phyloP scores from a whole-genome alignment of 2,113 vertebrate genomes.

The Sardina pilchardus region DNA sequence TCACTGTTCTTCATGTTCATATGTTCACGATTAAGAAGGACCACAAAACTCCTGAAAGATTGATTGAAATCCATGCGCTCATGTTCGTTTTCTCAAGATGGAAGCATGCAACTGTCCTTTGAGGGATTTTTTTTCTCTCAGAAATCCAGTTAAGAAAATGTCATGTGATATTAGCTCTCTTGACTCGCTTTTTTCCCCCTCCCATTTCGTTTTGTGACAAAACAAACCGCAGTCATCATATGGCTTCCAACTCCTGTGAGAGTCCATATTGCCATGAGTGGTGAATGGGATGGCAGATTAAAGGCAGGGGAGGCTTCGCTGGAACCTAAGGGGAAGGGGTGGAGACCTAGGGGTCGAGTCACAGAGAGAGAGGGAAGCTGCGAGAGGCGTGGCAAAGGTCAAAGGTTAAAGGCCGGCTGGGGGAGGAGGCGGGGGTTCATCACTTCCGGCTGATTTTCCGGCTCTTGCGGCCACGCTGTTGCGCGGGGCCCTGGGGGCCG shows the following conservation, averaged over 20 bases:
- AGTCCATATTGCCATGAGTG: conserved; percentile 82
- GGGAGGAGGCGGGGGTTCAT: not conserved
- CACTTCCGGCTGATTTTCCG: conserved; percentile 91
- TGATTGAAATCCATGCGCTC: conserved; percentile 75
- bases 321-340: conserved; percentile 45
- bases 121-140: conserved; percentile 50
- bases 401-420: conserved; percentile 18
- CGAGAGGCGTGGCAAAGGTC: conserved; percentile 56
- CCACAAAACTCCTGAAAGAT: conserved; percentile 58
- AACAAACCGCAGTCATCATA: conserved; percentile 74
- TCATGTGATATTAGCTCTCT: conserved; percentile 8
- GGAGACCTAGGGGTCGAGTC: conserved; percentile 27
- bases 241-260: conserved; percentile 98
- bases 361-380: conserved; percentile 31
- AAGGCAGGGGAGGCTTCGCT: conserved; percentile 57
- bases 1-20: conserved; percentile 31
- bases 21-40: conserved; percentile 33
- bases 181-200: not conserved
- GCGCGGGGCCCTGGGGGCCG: conserved; percentile 76
- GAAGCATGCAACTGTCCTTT: conserved; percentile 73
- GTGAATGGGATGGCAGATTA: conserved; percentile 15
- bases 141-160: conserved; percentile 16
- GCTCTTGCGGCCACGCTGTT: conserved; percentile 74
- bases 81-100: conserved; percentile 72
- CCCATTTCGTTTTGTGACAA: conserved; percentile 47